Percentiles rank a stretch among this genome's conserved stretches.
These are phyloP conservation scores for Dysdera silvatica DNA, from an alignment of 1,140 invertebrate species.

Conservation along the genomic window DNA sequence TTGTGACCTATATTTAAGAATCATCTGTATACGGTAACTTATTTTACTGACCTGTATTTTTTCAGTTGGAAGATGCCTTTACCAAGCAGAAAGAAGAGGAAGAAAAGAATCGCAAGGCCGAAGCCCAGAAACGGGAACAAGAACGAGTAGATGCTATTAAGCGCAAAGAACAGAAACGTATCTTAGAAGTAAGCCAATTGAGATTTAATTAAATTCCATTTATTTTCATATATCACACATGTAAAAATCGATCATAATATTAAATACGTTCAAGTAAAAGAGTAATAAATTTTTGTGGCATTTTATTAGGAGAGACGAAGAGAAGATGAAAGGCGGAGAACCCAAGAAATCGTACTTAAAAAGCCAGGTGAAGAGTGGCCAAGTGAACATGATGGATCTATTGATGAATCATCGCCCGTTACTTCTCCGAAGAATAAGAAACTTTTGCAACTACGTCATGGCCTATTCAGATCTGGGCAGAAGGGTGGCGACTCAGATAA, in stretches of 20 bases:
- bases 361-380: constrained; percentile 48
- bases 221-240: neutral
- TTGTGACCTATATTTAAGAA: neutral
- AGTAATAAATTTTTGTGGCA: too few species aligned
- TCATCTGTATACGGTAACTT: neutral
- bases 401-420: constrained; percentile 20
- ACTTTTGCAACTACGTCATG: constrained; percentile 27
- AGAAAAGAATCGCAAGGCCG: constrained; percentile 59
- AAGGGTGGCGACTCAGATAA: constrained; percentile 31
- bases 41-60: constrained; percentile 9
- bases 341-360: constrained; percentile 52
- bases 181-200: constrained; percentile 56
- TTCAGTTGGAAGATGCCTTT: constrained; percentile 67
- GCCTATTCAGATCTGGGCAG: constrained; percentile 32
- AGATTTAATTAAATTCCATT: neutral
- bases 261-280: too few species aligned
- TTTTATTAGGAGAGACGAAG: constrained; percentile 58
- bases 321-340: constrained; percentile 50
- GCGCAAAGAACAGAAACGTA: constrained; percentile 72
- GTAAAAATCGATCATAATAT: neutral
- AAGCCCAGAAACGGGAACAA: constrained; percentile 64
- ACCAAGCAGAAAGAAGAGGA: constrained; percentile 64
- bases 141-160: constrained; percentile 70
- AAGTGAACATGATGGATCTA: constrained; percentile 30
- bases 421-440: constrained; percentile 17